Base-by-base conservation (phyloP, 2,113 vertebrate genomes). In the Lethenteron camtschaticum region DNA sequence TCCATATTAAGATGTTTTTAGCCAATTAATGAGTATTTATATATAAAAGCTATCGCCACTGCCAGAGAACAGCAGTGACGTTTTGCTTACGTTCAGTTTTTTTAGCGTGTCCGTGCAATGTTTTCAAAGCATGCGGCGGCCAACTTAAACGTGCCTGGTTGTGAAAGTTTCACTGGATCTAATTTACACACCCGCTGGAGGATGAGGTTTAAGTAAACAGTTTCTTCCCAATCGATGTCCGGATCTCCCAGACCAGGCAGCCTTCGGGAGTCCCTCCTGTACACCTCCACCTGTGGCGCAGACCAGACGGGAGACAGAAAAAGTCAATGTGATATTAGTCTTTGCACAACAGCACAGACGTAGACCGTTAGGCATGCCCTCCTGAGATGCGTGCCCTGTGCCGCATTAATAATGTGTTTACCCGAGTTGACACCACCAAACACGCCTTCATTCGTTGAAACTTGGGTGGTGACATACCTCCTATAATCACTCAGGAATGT, bases 201-300 rank as follows among this genome's bases (percentile, higher is more conserved):
- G 75, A 96, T 86, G 66, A 99, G 90, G 71, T 99, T 99, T 77
- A 99, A 76, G 82, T 90, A 97, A 72, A 99, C 94, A 0, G 90
- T 96, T 80, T 99, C 94, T 76, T 99, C 94, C 94, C 94, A 99
- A 80, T 99, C 94, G 3, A 97, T 96, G 75, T 99, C 94, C 0
- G 91, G 94, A 73, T 99, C 94, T 0, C 94, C 94, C 3, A 99
- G 82, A 57, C 94, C 94, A 0, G 94, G 94, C 59, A 99, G 84
- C 81, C 96, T 99, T 81, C 90, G 96, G 1, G 94, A 99, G 81
- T 96, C 94, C 57, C 91, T 84, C 70, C 94, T 80, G 78, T 92
- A 99, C 16, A 99, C 94, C 77, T 99, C 94, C 55, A 99, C 89
- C 75, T 95, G 90, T 74, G 41, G 41, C 4, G 41, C 41, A 41